Evolutionary conservation across 2,797 vertebrate genomes (phyloP), one percentile per base, ranked within the genome.

Genomic region (Onychomys arenicola): DNA sequence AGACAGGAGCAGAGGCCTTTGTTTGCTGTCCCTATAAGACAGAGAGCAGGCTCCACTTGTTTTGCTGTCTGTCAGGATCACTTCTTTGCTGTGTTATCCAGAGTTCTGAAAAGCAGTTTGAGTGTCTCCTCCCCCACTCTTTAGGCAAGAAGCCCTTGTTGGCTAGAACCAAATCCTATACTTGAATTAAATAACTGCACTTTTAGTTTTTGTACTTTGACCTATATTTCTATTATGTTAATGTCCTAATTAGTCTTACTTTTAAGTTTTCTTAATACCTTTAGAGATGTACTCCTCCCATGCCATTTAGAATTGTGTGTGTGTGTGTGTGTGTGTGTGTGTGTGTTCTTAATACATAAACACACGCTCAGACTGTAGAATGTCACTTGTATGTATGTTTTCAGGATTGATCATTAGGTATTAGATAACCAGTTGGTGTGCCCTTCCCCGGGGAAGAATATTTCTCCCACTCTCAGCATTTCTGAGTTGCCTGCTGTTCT

Each of bases 121-220:
- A 61, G 17, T 57, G 17, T 5, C 10, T 49, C 2, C 21, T 34
- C 29, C 43, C 11, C 61, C 6, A 8, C 25, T 37, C n/a, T 90
- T 78, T 77, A 63, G 40, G 57, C 32, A 89, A 46, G 32, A 89
- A 46, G 13, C 19, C 9, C 23, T 37, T 90, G 49, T 19, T 61
- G 34, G 10, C 69, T 93, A 61, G 67, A 94, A 86, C 89, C 46
- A 67, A 21, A 32, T 73, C 25, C 16, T 11, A 88, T 3, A 52
- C 77, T 90, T 93, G 84, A 75, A 46, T 91, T 89, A 11, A 95
- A 80, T 94, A 90, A 88, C 2, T 21, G 34, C 19, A 92, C 49
- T 87, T 94, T 93, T 34, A 76, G 40, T 92, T 90, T 85, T 76
- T 82, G 63, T 73, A 78, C 49, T 75, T 25, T 65, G 3, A 78